These are phyloP conservation scores for Tricholaema leucomelas DNA, from an alignment of 2,113 vertebrate genomes.

Conservation along the genomic window DNA sequence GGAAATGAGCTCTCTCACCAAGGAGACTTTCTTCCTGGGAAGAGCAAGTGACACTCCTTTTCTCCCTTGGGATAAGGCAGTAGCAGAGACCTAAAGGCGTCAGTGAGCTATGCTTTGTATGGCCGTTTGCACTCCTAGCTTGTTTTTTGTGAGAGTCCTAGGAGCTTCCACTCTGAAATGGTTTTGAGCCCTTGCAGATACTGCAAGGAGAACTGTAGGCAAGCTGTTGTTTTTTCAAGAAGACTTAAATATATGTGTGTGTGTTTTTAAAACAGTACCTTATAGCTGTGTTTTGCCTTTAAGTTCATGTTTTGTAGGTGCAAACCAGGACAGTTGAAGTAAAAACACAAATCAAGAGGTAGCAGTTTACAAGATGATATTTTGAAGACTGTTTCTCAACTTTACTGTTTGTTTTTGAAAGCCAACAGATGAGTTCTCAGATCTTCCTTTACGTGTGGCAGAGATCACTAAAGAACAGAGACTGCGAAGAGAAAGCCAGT, in stretches of 20 bases:
- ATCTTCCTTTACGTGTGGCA: constrained; percentile 83
- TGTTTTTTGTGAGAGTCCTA: background rate
- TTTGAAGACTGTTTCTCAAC: background rate
- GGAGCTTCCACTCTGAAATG: background rate
- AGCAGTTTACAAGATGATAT: background rate
- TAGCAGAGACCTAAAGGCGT: background rate
- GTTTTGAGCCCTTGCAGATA: background rate
- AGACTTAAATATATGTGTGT: background rate
- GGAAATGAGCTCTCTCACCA: background rate
- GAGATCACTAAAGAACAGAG: constrained; percentile 90
- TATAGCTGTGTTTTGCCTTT: background rate
- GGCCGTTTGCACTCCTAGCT: background rate
- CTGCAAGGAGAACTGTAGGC: background rate
- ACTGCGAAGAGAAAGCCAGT: constrained; percentile 79
- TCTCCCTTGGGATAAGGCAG: background rate
- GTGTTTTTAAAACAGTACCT: background rate
- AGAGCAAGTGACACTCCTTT: background rate
- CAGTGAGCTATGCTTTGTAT: rapidly evolving
- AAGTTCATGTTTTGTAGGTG: background rate
- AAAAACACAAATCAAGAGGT: background rate
- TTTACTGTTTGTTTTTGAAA: constrained; percentile 63
- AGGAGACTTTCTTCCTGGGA: background rate
- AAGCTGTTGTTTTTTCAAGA: background rate
- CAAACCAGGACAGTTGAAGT: background rate
- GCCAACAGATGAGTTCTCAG: constrained; percentile 93